Base-by-base conservation (phyloP, 2,797 vertebrate genomes). In the Ataeniobius toweri region DNA sequence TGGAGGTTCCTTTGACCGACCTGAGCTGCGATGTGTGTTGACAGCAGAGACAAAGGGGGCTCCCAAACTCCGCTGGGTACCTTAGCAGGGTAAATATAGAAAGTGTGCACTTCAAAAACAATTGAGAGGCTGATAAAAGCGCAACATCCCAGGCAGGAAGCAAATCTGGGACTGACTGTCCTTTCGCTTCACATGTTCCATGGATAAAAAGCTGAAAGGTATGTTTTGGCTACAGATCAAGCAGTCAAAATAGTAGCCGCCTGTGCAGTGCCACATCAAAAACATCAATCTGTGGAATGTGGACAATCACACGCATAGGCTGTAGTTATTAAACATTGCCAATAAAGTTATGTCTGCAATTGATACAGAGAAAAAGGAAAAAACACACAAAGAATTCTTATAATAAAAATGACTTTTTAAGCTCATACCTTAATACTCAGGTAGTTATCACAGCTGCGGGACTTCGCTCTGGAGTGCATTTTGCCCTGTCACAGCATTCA, bases 401-500 rank as follows among this genome's bases (percentile, higher is more conserved):
- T 26, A 22, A 51, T 48, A 80, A 78, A 63, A 59, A n/a, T 36
- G 12, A 41, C 1, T 48, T 55, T 28, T 86, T 8, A 51, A 73
- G 46, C 26, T 78, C 77, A 0, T 95, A 97, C 96, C 96, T 97
- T 95, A 86, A 95, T 95, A 84, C 95, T 93, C 90, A 96, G 91
- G 94, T 95, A 95, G 91, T 93, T 93, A 81, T 96, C 95, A 89
- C 94, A 94, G 89, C 94, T 95, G 86, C 93, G 92, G 63, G 95
- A 95, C 85, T 96, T 95, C 55, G 93, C 93, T 91, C 94, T 93
- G 87, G 95, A 90, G 92, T 96, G 95, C 96, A 96, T 96, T 91
- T 91, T 95, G 76, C 85, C 87, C 81, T 93, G 81, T 75, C 89
- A 92, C 88, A 93, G 77, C 93, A 93, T 94, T 89, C 82, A 90